Base-by-base conservation (phyloP, 2,888 invertebrate species). In the Hipparchia sbordonii region DNA sequence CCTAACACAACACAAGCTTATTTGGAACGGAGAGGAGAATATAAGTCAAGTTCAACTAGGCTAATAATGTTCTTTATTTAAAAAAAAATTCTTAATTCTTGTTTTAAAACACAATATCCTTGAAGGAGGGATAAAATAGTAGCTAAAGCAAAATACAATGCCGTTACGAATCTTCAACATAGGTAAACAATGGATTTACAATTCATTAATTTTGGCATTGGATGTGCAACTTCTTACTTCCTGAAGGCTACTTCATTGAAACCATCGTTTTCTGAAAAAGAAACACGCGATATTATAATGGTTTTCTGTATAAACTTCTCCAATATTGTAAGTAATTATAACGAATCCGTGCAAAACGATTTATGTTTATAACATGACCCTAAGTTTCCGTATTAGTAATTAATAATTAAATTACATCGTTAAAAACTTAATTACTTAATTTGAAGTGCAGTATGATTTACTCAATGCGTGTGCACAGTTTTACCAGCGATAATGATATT, bases 161-260 rank as follows among this genome's bases (percentile, higher is more conserved):
- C 39, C 63, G 13, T 71, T 46, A n/a, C 67, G 54, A 67, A 72
- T 67, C 59, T 63, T 10, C 59, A 52, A 51, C 72, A 69, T 68
- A 23, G 23, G 23, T 23, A 63, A 68, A 67, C 57, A 61, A 57
- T 67, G 46, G 56, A 63, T 69, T 72, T 57, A 62, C 33, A 56
- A 67, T 67, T 23, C 67, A 59, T 57, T 4, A 12, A 67, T 48
- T 45, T 54, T 33, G 67, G 23, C 56, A 67, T 46, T 57, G 57
- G 57, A 59, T 46, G 23, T 48, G 67, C 57, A 67, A 67, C 57
- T 67, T 67, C 67, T 59, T 59, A 67, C 57, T 67, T 67, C 67
- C 67, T 59, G 56, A 45, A 56, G 57, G n/a, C 8, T 33, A n/a
- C 8, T n/a, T 57, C 2, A 48, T 48, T 48, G 1, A 5, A 6